Percentiles rank a stretch among this genome's conserved stretches.
Evolutionary conservation across 2,797 vertebrate genomes (phyloP).

Genomic region (Enteromius mattozi): DNA sequence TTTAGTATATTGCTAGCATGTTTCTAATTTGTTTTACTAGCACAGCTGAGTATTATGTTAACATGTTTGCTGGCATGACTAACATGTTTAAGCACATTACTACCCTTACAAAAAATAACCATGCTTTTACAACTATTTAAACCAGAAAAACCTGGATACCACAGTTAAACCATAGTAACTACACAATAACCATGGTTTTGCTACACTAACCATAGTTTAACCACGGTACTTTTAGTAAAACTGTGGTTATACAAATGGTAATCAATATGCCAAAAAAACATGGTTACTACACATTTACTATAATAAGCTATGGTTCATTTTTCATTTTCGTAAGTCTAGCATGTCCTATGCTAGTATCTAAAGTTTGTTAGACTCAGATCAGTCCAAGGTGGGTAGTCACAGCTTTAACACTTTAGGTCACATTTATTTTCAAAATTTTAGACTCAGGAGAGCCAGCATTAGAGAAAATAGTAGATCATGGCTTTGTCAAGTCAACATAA

Average conservation of each 20-base stretch:
- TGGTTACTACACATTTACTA: background rate
- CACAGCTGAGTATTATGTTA: background rate
- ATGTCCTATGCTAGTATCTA: background rate
- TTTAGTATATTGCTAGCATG: background rate
- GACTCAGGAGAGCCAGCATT: background rate
- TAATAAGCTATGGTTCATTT: background rate
- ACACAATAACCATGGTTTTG: background rate
- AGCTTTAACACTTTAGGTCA: background rate
- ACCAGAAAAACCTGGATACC: background rate
- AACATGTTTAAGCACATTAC: background rate
- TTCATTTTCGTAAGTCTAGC: background rate
- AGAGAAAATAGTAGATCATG: background rate
- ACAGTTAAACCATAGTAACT: background rate
- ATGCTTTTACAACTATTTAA: background rate
- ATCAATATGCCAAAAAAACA: background rate
- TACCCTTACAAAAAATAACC: background rate
- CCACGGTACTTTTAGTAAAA: background rate
- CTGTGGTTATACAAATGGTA: background rate
- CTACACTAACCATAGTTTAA: background rate
- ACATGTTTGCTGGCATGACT: background rate
- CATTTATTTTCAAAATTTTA: background rate
- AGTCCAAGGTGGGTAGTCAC: background rate
- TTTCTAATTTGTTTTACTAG: background rate
- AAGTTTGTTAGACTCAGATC: background rate
- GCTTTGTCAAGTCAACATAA: conserved; percentile 23